Percentiles rank a stretch among this genome's conserved stretches.
phyloP scores from a whole-genome alignment of 2,888 invertebrate species.

The Lysandra bellargus region DNA sequence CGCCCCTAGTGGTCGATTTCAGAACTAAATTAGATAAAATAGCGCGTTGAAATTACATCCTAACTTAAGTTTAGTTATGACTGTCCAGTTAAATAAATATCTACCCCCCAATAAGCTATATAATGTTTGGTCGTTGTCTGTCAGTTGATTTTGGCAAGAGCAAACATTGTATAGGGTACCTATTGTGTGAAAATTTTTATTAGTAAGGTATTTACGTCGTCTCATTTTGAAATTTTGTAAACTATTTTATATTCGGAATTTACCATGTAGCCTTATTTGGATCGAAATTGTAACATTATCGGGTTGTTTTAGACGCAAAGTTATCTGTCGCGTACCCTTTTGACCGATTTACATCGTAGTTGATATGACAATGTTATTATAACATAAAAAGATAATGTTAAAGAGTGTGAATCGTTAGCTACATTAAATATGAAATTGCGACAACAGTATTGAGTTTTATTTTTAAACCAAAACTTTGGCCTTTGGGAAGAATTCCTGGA shows the following conservation, averaged over 20 bases:
- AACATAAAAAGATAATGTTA: constrained; percentile 61
- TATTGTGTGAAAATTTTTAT: not conserved
- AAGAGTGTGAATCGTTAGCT: constrained; percentile 65
- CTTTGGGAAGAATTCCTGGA: not conserved
- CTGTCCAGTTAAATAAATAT: constrained; percentile 9
- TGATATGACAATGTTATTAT: constrained; percentile 23
- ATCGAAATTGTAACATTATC: constrained; percentile 14
- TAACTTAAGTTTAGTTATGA: not conserved
- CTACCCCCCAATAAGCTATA: not conserved
- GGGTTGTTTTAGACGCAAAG: constrained; percentile 15
- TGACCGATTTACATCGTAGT: constrained; percentile 19
- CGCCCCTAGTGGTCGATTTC: not conserved
- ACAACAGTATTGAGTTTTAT: constrained; percentile 30
- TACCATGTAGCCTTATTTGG: constrained; percentile 21
- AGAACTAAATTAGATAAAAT: not conserved
- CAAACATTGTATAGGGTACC: no score
- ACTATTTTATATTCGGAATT: constrained; percentile 20
- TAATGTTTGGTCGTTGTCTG: no score
- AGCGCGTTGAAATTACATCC: not conserved
- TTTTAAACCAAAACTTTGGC: not conserved
- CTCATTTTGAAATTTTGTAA: constrained; percentile 2
- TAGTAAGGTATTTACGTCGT: not conserved
- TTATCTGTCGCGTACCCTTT: not conserved
- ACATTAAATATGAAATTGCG: constrained; percentile 32
- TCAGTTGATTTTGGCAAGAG: no score